Evolutionary conservation across 2,888 invertebrate genomes (phyloP), one percentile per base, ranked within the genome.

Genomic region (Girardia tigrina): DNA sequence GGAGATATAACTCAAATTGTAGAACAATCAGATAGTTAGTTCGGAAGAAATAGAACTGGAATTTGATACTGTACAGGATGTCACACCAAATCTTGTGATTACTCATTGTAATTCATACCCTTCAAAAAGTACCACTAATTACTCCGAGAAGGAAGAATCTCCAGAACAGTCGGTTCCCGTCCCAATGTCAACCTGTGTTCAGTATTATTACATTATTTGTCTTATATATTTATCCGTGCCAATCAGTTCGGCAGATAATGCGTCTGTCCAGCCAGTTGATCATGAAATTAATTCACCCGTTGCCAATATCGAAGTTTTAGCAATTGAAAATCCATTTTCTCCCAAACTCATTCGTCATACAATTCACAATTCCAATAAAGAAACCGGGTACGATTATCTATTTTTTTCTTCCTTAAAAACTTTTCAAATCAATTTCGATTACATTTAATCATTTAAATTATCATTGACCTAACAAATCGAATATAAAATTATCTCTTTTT

Each of bases 401-500:
- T 36, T 36, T 36, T 12, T 8, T 36, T 36, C 16, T 36, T 12
- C 8, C 8, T 16, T 36, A 36, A 36, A 36, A n/a, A n/a, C n/a
- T n/a, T n/a, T n/a, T n/a, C n/a, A n/a, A n/a, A n/a, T n/a, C n/a
- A n/a, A n/a, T n/a, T n/a, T n/a, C n/a, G n/a, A n/a, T n/a, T n/a
- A n/a, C n/a, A n/a, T n/a, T n/a, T n/a, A n/a, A n/a, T n/a, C n/a
- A n/a, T n/a, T n/a, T n/a, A n/a, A n/a, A n/a, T n/a, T n/a, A n/a
- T n/a, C n/a, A n/a, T n/a, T n/a, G n/a, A n/a, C n/a, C n/a, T n/a
- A n/a, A n/a, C n/a, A n/a, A n/a, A n/a, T n/a, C n/a, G n/a, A n/a
- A n/a, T n/a, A n/a, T n/a, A n/a, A n/a, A n/a, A n/a, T 56, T 56
- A n/a, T 56, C 4, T 56, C 56, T 56, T 56, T 56, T 56, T 56